Evolutionary conservation across 2,797 vertebrate species (phyloP).

Genomic region (Pipistrellus nathusii): DNA sequence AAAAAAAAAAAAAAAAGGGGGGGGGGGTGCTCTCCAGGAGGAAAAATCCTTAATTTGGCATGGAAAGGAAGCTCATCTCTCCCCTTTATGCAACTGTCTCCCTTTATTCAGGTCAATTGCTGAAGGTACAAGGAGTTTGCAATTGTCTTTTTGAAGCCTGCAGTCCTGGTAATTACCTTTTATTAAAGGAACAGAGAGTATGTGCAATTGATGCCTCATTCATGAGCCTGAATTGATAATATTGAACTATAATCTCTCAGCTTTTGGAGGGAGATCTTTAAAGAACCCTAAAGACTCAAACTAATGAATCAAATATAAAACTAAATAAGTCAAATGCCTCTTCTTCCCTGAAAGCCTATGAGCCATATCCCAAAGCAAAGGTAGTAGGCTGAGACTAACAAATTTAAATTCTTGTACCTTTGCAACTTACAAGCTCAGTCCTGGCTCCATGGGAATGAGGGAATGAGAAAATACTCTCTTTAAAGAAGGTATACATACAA

Average conservation of each 20-base stretch:
- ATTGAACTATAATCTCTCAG: not conserved
- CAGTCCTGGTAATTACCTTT: not conserved
- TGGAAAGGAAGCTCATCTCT: not conserved
- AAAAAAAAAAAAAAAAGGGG: too few species aligned
- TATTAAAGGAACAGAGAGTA: conserved; percentile 16
- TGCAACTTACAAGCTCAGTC: conserved; percentile 27
- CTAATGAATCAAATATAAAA: not conserved
- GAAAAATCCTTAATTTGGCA: conserved; percentile 45
- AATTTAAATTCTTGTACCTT: not conserved
- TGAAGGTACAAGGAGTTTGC: not conserved
- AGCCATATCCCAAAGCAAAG: conserved; percentile 45
- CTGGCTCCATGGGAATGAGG: not conserved
- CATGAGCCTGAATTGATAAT: not conserved
- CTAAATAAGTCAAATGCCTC: conserved; percentile 6
- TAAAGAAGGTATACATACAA: conserved; percentile 2
- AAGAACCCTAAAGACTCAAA: conserved; percentile 29
- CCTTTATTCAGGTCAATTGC: not conserved
- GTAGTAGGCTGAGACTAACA: not conserved
- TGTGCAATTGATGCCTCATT: conserved; percentile 14
- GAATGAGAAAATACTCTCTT: not conserved
- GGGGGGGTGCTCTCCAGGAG: not conserved
- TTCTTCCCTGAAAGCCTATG: conserved; percentile 27
- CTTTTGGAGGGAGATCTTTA: not conserved
- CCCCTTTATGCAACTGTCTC: not conserved
- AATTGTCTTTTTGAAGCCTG: conserved; percentile 19